Evolutionary conservation across 1,140 invertebrate genomes (phyloP).

Genomic region (Drosophila punjabiensis): DNA sequence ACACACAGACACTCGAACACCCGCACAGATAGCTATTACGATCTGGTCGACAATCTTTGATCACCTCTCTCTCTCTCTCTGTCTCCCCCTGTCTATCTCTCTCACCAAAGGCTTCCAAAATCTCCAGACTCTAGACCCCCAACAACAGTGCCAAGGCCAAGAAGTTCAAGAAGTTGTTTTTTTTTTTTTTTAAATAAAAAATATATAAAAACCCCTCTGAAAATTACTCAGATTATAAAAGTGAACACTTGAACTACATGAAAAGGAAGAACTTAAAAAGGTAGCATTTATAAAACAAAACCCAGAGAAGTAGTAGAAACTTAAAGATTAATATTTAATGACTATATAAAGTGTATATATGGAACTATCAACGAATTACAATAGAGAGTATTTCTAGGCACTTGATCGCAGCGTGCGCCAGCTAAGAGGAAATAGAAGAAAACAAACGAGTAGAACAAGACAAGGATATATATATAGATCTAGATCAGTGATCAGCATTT

Average conservation of each 20-base stretch:
- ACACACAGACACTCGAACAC: constrained; percentile 35
- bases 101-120: constrained; percentile 37
- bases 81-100: constrained; percentile 2
- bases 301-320: constrained; percentile 42
- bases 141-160: constrained; percentile 44
- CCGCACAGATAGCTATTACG: constrained; percentile 22
- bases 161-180: constrained; percentile 23
- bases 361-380: constrained; percentile 81
- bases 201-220: neutral
- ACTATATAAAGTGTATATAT: constrained; percentile 63
- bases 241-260: constrained; percentile 25
- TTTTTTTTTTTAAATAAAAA: constrained; percentile 11
- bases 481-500: constrained; percentile 7
- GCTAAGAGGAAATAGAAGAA: constrained; percentile 1
- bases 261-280: constrained; percentile 59
- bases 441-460: constrained; percentile 19
- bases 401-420: constrained; percentile 7
- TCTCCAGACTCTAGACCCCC: constrained; percentile 10
- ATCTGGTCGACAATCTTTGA: constrained; percentile 37
- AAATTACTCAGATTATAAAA: constrained; percentile 6
- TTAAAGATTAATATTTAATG: constrained; percentile 48
- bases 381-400: constrained; percentile 62
- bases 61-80: neutral
- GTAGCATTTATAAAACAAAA: constrained; percentile 73
- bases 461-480: constrained; percentile 3